These are phyloP conservation scores for Tichodroma muraria DNA, from an alignment of 2,113 vertebrate genomes.

Conservation along the genomic window DNA sequence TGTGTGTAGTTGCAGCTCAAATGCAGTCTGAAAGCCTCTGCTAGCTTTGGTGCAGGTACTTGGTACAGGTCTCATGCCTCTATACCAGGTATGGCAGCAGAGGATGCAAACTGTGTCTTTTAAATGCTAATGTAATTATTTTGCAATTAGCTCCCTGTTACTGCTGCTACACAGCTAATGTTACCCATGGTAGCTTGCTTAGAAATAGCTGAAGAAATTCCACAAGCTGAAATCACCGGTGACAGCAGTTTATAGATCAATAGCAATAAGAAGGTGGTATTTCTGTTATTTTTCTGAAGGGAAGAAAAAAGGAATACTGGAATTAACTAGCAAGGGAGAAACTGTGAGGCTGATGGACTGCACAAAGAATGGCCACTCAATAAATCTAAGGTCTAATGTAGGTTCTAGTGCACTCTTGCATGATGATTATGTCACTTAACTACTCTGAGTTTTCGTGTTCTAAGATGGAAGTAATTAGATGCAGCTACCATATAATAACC, in stretches of 20 bases:
- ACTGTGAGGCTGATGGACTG: background rate
- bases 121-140: background rate
- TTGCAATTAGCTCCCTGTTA: background rate
- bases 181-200: background rate
- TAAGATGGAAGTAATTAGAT: slow-evolving; percentile 38
- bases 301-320: background rate
- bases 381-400: background rate
- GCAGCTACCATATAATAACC: slow-evolving; percentile 26
- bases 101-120: background rate
- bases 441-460: background rate
- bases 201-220: background rate
- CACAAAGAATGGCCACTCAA: background rate
- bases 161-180: background rate
- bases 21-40: background rate
- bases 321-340: background rate
- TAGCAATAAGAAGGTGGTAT: background rate
- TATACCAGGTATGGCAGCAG: background rate
- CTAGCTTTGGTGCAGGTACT: background rate
- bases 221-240: background rate
- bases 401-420: background rate
- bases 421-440: slow-evolving; percentile 15
- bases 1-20: background rate
- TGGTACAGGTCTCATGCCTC: background rate
- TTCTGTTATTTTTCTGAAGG: background rate
- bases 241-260: background rate